phyloP scores from a whole-genome alignment of 2,888 invertebrate genomes.

The Hololepta plana region DNA sequence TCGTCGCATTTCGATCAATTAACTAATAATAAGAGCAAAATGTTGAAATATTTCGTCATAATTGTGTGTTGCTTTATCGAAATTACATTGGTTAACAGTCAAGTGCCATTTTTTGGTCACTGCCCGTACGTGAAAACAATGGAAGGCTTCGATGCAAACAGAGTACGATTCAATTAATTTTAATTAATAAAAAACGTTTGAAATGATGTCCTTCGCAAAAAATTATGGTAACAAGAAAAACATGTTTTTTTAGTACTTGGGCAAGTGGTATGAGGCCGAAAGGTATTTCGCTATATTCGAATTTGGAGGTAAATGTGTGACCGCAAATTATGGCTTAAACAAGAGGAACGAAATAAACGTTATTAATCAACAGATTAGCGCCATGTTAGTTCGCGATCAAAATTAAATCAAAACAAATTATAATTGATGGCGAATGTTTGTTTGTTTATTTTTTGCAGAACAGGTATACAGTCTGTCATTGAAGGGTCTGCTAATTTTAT shows the following conservation, averaged over 20 bases:
- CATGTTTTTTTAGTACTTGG: slow-evolving; percentile 23
- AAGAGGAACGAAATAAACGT: slow-evolving; percentile 27
- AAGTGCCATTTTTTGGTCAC: slow-evolving; percentile 55
- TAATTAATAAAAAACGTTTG: background rate
- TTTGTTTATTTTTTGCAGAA: slow-evolving; percentile 33
- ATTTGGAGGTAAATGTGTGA: slow-evolving; percentile 54
- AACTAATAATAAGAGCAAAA: too few relatives aligned
- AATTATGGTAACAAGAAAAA: background rate
- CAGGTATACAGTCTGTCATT: slow-evolving; percentile 34
- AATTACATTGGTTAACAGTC: too few relatives aligned
- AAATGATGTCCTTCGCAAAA: too few relatives aligned
- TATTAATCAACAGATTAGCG: slow-evolving; percentile 26
- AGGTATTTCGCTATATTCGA: slow-evolving; percentile 62
- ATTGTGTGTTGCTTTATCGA: too few relatives aligned
- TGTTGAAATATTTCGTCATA: too few relatives aligned
- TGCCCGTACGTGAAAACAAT: slow-evolving; percentile 59
- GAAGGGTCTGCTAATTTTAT: slow-evolving; percentile 36
- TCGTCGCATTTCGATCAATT: too few relatives aligned
- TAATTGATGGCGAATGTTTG: too few relatives aligned
- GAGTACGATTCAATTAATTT: slow-evolving; percentile 7
- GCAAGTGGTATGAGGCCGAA: slow-evolving; percentile 62
- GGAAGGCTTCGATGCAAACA: slow-evolving; percentile 49
- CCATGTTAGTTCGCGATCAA: slow-evolving; percentile 23
- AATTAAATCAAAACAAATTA: too few relatives aligned
- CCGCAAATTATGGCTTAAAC: slow-evolving; percentile 39